Percentiles rank a stretch among this genome's conserved stretches.
phyloP scores from a whole-genome alignment of 2,113 vertebrate genomes.

The Pelecanus crispus region DNA sequence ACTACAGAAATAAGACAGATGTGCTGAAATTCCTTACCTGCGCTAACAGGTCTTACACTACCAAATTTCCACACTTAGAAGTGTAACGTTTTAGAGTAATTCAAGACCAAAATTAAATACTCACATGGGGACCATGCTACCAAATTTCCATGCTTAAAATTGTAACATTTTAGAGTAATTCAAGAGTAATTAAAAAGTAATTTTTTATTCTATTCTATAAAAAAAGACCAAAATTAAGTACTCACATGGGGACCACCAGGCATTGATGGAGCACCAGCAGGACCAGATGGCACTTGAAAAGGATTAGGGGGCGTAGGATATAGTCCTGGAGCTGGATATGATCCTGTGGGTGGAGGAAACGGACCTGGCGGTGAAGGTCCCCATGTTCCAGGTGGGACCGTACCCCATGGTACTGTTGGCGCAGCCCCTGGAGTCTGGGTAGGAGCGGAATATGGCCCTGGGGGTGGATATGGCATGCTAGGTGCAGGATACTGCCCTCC shows the following conservation, averaged over 20 bases:
- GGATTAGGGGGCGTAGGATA: constrained; percentile 75
- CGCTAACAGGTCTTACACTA: background rate
- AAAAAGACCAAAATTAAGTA: constrained; percentile 6
- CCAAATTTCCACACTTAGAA: background rate
- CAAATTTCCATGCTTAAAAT: no score
- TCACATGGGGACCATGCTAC: constrained; percentile 76
- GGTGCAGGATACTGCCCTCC: constrained; percentile 77
- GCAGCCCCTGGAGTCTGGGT: constrained; percentile 74
- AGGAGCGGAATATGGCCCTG: constrained; percentile 74
- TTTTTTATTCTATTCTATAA: no score
- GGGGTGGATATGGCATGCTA: constrained; percentile 77
- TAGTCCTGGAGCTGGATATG: constrained; percentile 76
- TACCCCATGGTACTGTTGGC: constrained; percentile 75
- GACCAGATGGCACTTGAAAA: constrained; percentile 77
- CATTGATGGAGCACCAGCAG: constrained; percentile 75
- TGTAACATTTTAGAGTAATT: no score
- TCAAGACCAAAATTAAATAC: constrained; percentile 21
- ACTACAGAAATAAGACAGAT: background rate
- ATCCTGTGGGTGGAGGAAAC: constrained; percentile 73
- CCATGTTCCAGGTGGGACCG: constrained; percentile 78
- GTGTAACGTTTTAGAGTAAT: fast-evolving
- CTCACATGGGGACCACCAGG: constrained; percentile 77
- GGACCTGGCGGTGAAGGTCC: constrained; percentile 75
- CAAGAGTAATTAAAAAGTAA: no score
- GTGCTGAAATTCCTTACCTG: background rate